Evolutionary conservation across 2,113 vertebrate genomes (phyloP).

Genomic region (Sialia sialis): DNA sequence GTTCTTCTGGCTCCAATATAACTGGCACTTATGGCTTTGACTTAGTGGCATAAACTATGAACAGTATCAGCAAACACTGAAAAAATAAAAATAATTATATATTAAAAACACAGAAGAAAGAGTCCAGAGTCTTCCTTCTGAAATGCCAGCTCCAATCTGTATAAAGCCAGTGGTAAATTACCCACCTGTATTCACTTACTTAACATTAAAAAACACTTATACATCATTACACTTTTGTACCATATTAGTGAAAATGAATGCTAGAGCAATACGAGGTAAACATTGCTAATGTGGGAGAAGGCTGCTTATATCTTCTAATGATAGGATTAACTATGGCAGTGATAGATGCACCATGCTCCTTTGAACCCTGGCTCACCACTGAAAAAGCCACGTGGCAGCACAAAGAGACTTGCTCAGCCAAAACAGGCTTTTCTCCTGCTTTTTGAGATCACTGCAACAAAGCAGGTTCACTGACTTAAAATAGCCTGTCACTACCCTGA

Average conservation of each 20-base stretch:
- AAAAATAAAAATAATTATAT: background rate
- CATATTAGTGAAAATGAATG: slow-evolving; percentile 74
- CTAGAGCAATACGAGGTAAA: slow-evolving; percentile 53
- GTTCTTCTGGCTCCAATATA: background rate
- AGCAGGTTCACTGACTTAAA: background rate
- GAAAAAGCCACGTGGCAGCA: background rate
- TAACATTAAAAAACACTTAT: slow-evolving; percentile 78
- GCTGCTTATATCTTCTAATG: background rate
- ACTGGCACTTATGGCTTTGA: background rate
- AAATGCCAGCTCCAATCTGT: slow-evolving; percentile 45
- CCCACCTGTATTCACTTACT: slow-evolving; percentile 78
- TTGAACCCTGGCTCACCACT: slow-evolving; percentile 19
- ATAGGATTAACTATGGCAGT: slow-evolving; percentile 49
- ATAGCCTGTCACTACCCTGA: background rate
- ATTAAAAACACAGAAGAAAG: background rate
- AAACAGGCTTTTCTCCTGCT: background rate
- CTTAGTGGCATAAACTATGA: slow-evolving; percentile 17
- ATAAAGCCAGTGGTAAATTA: slow-evolving; percentile 55
- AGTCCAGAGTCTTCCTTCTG: background rate
- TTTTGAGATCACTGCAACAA: background rate
- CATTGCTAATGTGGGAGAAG: slow-evolving; percentile 63
- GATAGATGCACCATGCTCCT: slow-evolving; percentile 16
- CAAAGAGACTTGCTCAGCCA: background rate
- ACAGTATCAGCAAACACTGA: background rate
- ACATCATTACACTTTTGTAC: slow-evolving; percentile 74